A percentile compares a stretch with the other conserved stretches of the same genome.
phyloP scores from a whole-genome alignment of 2,888 invertebrate genomes.

The Drosophila flavopinicola region DNA sequence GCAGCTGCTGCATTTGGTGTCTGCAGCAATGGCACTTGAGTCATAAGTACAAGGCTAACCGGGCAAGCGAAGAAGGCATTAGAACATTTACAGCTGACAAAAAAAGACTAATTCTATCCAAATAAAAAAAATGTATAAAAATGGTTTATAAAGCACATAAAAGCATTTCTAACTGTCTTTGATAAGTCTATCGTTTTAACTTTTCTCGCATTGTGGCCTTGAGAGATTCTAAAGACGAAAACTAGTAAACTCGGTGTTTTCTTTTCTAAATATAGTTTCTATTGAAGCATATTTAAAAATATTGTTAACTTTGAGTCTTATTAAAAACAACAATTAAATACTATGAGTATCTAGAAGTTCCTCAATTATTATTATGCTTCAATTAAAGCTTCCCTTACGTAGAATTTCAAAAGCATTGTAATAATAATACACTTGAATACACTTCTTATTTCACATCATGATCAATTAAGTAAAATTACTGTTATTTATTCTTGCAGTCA shows the following conservation, averaged over 20 bases:
- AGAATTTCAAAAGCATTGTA: no score
- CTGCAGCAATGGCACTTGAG: conserved; percentile 12
- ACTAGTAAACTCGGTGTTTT: no score
- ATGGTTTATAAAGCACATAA: not conserved
- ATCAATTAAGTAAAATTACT: not conserved
- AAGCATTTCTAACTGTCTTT: not conserved
- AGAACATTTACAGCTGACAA: conserved; percentile 9
- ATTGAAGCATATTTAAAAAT: no score
- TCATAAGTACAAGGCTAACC: conserved; percentile 21
- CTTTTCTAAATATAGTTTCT: no score
- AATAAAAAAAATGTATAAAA: not conserved
- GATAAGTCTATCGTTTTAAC: no score
- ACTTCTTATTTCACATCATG: not conserved
- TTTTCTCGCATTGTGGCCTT: no score
- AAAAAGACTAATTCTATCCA: not conserved
- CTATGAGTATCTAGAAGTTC: not conserved
- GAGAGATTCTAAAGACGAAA: no score
- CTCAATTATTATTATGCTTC: no score
- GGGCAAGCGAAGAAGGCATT: conserved; percentile 21
- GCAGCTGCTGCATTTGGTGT: conserved; percentile 30
- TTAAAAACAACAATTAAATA: no score
- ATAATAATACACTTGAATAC: no score
- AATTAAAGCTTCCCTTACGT: no score
- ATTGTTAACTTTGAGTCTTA: no score
- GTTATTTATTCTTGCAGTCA: not conserved